Percentiles rank a stretch among this genome's conserved stretches.
Evolutionary conservation across 2,113 vertebrate genomes (phyloP).

Genomic region (Rhea americana): DNA sequence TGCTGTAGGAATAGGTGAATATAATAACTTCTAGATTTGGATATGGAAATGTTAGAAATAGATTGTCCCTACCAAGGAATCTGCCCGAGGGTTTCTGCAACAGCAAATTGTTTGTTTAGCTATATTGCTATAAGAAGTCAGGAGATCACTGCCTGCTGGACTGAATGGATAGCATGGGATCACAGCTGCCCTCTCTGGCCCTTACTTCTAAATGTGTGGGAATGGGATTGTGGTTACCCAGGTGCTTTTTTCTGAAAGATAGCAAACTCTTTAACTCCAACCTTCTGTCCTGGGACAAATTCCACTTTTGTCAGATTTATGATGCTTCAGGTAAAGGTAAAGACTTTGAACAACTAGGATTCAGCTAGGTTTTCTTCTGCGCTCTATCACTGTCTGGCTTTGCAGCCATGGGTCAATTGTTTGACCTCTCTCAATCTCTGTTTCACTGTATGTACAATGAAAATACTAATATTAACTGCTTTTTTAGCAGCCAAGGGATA

Average conservation of each 20-base stretch:
- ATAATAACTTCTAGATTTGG: conserved; percentile 49
- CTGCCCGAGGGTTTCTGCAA: conserved; percentile 17
- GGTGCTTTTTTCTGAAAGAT: background rate
- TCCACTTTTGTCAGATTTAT: background rate
- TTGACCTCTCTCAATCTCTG: background rate
- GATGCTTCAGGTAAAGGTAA: background rate
- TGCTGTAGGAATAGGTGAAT: conserved; percentile 45
- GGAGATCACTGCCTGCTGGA: conserved; percentile 16
- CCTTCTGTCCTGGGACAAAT: background rate
- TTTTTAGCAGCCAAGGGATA: background rate
- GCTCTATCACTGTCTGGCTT: background rate
- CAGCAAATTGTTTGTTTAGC: conserved; percentile 27
- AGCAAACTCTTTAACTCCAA: background rate
- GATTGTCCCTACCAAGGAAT: conserved; percentile 44
- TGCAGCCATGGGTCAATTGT: background rate
- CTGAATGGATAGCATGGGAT: background rate
- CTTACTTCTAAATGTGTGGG: background rate
- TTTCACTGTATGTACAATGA: background rate
- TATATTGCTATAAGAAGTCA: conserved; percentile 8
- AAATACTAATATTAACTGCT: background rate
- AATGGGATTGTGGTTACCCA: background rate
- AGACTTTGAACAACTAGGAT: background rate
- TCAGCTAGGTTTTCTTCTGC: background rate
- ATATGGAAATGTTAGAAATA: conserved; percentile 56
- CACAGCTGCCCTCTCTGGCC: background rate